Base-by-base conservation (phyloP, 1,140 invertebrate genomes). In the Neocloeon triangulifer region DNA sequence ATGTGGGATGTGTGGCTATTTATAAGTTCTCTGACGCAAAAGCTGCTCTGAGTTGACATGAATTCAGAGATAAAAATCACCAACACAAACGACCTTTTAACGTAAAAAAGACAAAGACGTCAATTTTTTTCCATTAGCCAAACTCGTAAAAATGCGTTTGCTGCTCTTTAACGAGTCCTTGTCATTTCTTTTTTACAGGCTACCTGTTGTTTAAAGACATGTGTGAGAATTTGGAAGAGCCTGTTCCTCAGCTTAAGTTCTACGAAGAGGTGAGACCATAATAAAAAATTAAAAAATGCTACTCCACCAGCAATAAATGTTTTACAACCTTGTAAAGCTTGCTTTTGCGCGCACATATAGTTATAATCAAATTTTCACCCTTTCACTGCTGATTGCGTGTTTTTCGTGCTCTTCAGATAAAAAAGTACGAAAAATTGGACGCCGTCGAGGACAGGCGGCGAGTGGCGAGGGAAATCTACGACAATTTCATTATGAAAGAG, bases 401-500 rank as follows among this genome's bases (percentile, higher is more conserved):
- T 44, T 41, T 41, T 52, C 30, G 41, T 50, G 42, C 43, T 39
- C 56, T 69, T 37, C 68, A 98, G 89, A 97, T 98, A 50, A 97
- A 92, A 65, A 72, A 76, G 54, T 99, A 86, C 62, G 89, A 97
- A 64, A 97, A 96, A 63, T 62, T 96, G 47, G 94, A 99, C 57
- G 86, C 82, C 45, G 70, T 80, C 21, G 92, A 98, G 44, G 94
- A 98, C 44, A 67, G 92, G 53, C 72, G 81, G 61, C 81, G 84
- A 54, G 69, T 85, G 43, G 91, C 92, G 31, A 69, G 81, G 51
- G 85, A 96, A 55, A 92, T 98, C 49, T 99, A 98, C 59, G 95
- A 99, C 60, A 94, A 95, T 66, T 98, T 92, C 66, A 97, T 99
- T 49, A 99, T 99, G 95, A 94, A 94, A 56, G 95, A 99, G 71